Evolutionary conservation across 2,797 vertebrate genomes (phyloP), one percentile per base, ranked within the genome.

Genomic region (Moxostoma hubbsi): DNA sequence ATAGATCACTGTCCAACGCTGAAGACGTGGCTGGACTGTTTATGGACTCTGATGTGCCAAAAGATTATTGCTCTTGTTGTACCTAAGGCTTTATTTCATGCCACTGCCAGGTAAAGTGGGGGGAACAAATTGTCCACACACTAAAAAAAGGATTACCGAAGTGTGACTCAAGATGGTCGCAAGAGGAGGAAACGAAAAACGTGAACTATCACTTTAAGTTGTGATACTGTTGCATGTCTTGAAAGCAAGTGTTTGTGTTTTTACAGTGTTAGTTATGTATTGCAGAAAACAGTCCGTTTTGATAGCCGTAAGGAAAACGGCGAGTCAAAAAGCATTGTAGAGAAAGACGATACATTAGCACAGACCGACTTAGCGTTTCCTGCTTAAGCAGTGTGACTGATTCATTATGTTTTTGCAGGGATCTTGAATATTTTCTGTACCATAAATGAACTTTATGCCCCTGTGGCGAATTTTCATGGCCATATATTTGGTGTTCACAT

Each of bases 401-500:
- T 87, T 85, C 83, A 86, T 88, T 85, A 83, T 75, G 85, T 82
- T 83, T 82, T 74, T 67, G 72, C 9, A 81, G 63, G 76, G 75
- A 79, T 85, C 82, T 89, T 90, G 89, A 87, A 89, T 90, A 90
- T 89, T 87, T 78, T 71, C 75, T 81, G 61, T 79, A 80, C 81
- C 84, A 85, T 86, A 85, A 36, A 36, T 90, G 88, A 93, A 91
- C 87, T 89, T 88, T 55, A 73, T 81, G 86, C 88, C 87, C 80
- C 84, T 69, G 55, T 75, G 83, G 81, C 84, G 74, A 85, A 85
- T 82, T 86, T 83, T 84, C 71, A 70, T 91, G 89, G 79, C 79
- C 79, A 73, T 87, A 83, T 89, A 88, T 79, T 89, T 87, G 90
- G 92, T 92, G 86, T 89, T 90, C 85, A 86, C 83, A 90, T 83